Conservation (phyloP, 2,113 vertebrate genomes). For the Phyllostomus discolor region DNA sequence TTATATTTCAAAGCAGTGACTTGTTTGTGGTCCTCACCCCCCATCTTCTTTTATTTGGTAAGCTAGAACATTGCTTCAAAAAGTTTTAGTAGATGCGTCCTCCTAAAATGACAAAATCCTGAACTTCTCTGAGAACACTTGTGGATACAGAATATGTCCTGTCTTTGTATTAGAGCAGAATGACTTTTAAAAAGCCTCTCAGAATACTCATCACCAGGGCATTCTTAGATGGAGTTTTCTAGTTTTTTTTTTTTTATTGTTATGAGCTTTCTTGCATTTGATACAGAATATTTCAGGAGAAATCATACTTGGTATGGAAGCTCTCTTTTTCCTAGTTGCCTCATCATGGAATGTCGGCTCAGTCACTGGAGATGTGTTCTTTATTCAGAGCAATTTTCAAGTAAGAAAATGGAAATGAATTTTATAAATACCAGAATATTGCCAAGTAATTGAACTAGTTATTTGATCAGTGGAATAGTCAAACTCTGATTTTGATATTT, state of each 20-base stretch:
- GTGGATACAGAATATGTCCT: not conserved
- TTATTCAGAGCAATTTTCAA: not conserved
- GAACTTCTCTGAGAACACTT: not conserved
- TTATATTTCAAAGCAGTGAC: not conserved
- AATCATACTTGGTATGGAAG: not conserved
- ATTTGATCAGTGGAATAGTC: not conserved
- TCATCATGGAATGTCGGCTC: not conserved
- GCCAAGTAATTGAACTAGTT: not conserved
- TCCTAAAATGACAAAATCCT: not conserved
- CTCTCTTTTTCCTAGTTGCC: not conserved
- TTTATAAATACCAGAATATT: not conserved
- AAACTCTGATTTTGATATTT: not conserved
- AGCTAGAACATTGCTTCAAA: not conserved
- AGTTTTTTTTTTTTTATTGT: not conserved
- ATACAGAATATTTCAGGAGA: not conserved
- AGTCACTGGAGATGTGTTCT: not conserved
- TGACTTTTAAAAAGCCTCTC: not conserved
- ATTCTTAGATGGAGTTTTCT: not conserved
- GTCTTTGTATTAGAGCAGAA: not conserved
- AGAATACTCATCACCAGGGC: not conserved
- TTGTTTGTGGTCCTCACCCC: not conserved
- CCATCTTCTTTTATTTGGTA: not conserved
- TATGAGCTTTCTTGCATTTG: not conserved
- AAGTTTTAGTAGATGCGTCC: not conserved
- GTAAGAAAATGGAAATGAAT: not conserved